These are phyloP conservation scores for Siniperca undulata DNA, from an alignment of 2,797 vertebrate genomes.

Conservation along the genomic window DNA sequence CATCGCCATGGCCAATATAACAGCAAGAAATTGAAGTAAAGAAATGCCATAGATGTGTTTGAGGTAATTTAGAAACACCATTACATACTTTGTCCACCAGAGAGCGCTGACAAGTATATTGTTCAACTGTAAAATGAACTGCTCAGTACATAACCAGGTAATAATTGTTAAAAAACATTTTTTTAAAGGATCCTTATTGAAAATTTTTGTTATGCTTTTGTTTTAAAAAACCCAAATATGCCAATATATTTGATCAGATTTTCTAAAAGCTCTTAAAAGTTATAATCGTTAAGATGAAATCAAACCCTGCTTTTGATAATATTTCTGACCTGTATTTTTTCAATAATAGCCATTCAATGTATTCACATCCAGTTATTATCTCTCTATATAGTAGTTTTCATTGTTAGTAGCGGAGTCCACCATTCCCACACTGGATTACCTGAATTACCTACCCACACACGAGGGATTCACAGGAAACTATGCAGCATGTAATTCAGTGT, in stretches of 20 bases:
- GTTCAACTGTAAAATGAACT: background rate
- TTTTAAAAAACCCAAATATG: too few species aligned
- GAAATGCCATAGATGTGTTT: background rate
- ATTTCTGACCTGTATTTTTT: background rate
- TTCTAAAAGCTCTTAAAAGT: background rate
- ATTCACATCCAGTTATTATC: background rate
- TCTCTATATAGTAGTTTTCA: background rate
- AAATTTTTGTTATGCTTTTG: accelerated
- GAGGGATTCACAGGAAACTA: background rate
- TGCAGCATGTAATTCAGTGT: background rate
- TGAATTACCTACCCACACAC: background rate
- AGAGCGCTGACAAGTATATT: conserved; percentile 16
- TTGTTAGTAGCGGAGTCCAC: background rate
- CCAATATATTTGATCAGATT: background rate
- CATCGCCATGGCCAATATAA: background rate
- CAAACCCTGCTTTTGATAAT: background rate
- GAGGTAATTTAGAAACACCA: background rate
- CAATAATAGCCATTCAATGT: background rate
- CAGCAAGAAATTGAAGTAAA: background rate
- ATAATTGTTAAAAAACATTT: background rate
- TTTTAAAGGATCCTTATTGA: background rate
- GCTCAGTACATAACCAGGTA: background rate
- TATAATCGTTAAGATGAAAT: background rate
- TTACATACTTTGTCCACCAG: conserved; percentile 27
- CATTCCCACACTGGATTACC: background rate